These are phyloP conservation scores for Burhinus oedicnemus DNA, from an alignment of 2,113 vertebrate genomes.

Conservation along the genomic window DNA sequence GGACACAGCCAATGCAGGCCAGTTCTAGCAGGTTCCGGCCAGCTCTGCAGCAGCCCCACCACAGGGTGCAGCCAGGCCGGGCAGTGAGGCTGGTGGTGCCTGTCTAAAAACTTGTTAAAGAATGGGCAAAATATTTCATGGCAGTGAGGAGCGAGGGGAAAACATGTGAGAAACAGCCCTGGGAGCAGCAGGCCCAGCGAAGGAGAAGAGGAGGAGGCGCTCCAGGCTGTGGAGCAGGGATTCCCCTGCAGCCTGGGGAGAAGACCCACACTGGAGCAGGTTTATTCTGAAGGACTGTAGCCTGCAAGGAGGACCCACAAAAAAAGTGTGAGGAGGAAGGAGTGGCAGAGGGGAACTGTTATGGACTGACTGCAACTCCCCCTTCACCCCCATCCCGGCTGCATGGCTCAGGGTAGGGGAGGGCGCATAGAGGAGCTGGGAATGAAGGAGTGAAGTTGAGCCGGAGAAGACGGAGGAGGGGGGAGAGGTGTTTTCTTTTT, in stretches of 20 bases:
- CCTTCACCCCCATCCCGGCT: not conserved
- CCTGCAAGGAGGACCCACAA: not conserved
- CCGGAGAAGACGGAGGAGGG: not conserved
- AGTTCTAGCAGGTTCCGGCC: rapidly evolving
- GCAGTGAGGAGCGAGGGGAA: not conserved
- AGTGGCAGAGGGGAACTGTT: no score
- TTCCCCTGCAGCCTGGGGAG: not conserved
- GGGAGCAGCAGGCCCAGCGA: not conserved
- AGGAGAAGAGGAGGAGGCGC: not conserved
- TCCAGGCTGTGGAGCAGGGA: rapidly evolving
- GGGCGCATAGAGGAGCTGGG: not conserved
- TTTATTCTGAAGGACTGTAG: not conserved
- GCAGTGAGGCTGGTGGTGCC: not conserved
- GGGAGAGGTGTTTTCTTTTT: not conserved
- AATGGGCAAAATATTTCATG: no score
- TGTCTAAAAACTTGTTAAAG: not conserved
- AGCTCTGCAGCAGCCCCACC: rapidly evolving
- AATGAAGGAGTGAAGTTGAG: not conserved
- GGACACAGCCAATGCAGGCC: rapidly evolving
- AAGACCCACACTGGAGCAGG: rapidly evolving
- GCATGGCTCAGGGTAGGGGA: rapidly evolving
- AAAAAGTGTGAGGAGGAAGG: not conserved
- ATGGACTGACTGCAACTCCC: not conserved
- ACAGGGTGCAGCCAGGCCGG: rapidly evolving
- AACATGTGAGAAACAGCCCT: no score